Evolutionary conservation across 30 jellyfish, hydroid and myxozoan genomes (phyloP), one percentile per base, ranked within the genome.

Genomic region (Sanderia malayensis): DNA sequence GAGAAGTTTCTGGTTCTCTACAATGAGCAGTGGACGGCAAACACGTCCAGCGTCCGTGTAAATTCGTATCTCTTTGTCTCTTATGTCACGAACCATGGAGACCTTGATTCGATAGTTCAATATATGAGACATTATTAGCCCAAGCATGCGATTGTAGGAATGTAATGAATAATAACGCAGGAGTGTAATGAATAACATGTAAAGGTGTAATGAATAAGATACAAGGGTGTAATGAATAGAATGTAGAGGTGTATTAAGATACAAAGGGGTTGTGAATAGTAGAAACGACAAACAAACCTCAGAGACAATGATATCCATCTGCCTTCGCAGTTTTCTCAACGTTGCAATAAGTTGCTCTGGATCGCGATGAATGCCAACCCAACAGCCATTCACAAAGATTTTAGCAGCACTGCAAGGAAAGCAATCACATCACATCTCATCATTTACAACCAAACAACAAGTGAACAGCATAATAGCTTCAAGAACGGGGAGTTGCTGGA

Each of bases 301-400:
- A 52, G 97, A 94, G 24, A 86, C 99, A 62, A 94, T 94, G 52
- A 85, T 94, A 66, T 94, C 99, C 97, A 94, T 94, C 95, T 81
- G 96, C 61, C 99, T 76, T 55, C 99, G 91, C 41, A 94, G 89
- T 27, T 86, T 81, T 61, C 97, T 74, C 68, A 94, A 53, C n/a
- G 99, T 94, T 13, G 76, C 80, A 57, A 94, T 94, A 32, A 94
- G 94, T 58, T 83, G 96, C 55, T 87, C 97, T 8, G 99, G 99
- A 45, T 94, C 99, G 20, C 97, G 96, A 79, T 94, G 99, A 23
- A 94, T 94, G 6, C 99, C 99, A 44, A 94, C 97, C 99, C 99
- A 94, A 52, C 99, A 86, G 2, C 99, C 99, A 73, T 94, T 94
- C 25, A 94, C 99, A 80, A 94, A 94, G 28, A 94, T 87, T 46